A percentile compares a stretch with the other conserved stretches of the same genome.
These are phyloP conservation scores for Syncerus caffer DNA, from an alignment of 2,797 vertebrate genomes.

Conservation along the genomic window DNA sequence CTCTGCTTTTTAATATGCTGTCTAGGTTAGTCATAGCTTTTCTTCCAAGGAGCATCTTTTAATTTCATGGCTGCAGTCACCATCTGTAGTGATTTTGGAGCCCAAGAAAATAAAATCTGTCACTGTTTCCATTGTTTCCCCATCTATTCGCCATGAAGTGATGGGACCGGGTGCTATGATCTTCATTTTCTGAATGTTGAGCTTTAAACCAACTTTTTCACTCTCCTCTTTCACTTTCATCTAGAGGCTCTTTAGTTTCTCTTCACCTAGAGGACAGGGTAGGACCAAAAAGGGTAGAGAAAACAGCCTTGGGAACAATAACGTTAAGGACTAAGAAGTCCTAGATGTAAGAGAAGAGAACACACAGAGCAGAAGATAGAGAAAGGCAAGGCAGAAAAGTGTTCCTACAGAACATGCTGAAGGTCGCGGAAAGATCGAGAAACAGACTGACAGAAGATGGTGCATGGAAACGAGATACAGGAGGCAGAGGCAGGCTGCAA, in stretches of 20 bases:
- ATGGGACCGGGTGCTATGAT: neutral
- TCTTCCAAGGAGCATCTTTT: neutral
- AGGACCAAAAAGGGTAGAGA: neutral
- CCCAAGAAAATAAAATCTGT: neutral
- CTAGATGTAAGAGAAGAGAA: neutral
- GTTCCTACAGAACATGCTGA: neutral
- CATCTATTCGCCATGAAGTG: neutral
- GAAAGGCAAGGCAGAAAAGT: neutral
- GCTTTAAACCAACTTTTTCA: neutral
- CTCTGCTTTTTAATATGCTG: neutral
- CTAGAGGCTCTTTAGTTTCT: neutral
- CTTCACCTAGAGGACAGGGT: neutral
- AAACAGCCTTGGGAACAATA: neutral
- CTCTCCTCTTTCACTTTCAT: neutral
- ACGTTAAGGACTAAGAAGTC: neutral
- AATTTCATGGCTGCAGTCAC: neutral
- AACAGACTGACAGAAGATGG: neutral
- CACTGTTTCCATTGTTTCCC: neutral
- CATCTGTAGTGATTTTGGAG: neutral
- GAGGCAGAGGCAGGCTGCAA: neutral
- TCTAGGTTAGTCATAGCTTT: neutral
- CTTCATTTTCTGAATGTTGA: neutral
- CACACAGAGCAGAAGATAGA: neutral
- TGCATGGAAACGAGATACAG: rapidly evolving
- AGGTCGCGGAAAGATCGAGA: neutral